Base-by-base conservation (phyloP, 2,888 invertebrate genomes). In the Didymodactylos carnosus region DNA sequence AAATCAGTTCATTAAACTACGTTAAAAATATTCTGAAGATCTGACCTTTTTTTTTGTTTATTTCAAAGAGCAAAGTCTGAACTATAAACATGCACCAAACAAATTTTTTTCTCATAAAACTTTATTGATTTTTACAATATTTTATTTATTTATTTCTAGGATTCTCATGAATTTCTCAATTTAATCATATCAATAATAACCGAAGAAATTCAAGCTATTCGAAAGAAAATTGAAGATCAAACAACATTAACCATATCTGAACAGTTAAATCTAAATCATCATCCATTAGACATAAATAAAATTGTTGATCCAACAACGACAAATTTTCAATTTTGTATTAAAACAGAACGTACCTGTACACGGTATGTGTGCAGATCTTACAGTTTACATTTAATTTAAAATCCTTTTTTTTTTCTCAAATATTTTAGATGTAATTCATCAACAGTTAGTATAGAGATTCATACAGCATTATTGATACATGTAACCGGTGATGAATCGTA, bases 111-210 rank as follows among this genome's bases (percentile, higher is more conserved):
- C n/a, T n/a, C n/a, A n/a, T n/a, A n/a, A n/a, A n/a, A 29, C 27
- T 2, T 16, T 1, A 11, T 16, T 19, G 0, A 46, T 10, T 10
- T 14, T 14, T 19, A 6, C 5, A 29, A 1, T 46, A 4, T 29
- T 3, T 27, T 51, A 14, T 1, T 3, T 27, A 35, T 35, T 62
- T n/a, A 35, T 2, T 62, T 62, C 53, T 62, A 62, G 62, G 62
- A 62, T 35, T 62, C 62, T n/a, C 62, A 62, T 62, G 62, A 62
- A 62, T 62, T 62, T 62, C 62, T 62, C n/a, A 62, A 62, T 62
- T 35, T 62, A 19, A n/a, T 62, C 10, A 62, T 62, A n/a, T 62
- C 62, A 35, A 10, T 62, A 0, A 62, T 62, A 16, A 62, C 62
- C 35, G 62, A 62, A n/a, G 62, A 62, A 62, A 62, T 62, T 0